Base-by-base conservation (phyloP, 2,888 invertebrate genomes). In the Drosophila demipolita region DNA sequence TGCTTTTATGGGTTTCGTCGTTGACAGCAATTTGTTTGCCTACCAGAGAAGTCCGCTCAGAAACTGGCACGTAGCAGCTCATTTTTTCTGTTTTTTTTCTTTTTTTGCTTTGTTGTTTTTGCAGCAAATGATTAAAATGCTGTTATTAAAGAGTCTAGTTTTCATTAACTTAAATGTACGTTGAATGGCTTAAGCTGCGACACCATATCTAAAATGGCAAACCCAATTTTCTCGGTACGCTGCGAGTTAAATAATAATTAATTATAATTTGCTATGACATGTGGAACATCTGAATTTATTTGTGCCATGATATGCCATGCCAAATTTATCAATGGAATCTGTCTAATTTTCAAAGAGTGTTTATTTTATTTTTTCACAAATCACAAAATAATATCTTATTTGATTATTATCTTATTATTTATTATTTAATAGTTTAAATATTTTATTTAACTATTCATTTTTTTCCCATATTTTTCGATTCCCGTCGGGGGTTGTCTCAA, bases 1-100 rank as follows among this genome's bases (percentile, higher is more conserved):
- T 73, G 75, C 82, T 89, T 85, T 89, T 84, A 87, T 76, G 82
- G 89, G 67, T 63, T 82, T 70, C 74, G 66, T 49, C 87, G 87
- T 73, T 84, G 87, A 81, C 84, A 87, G 79, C 78, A 80, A 75
- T 83, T 86, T 84, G 81, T 71, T 75, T 78, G 66, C 68, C 69
- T 64, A 58, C 48, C 32, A 45, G 66, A 36, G 53, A 49, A 60
- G 53, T 67, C 57, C 38, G 49, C 48, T 26, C 32, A 35, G 33
- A 36, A 12, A 12, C 33, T 61, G 50, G 15, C 59, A 50, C 68
- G 52, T 53, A 61, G 33, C 78, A 60, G 63, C 48, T 53, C 35
- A 40, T 45, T 9, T 29, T 75, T 55, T 48, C 38, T 26, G 9
- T 23, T 3, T 20, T 52, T 53, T 48, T 38, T 35, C 32, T 29